These are phyloP conservation scores for Sinocyclocheilus grahami DNA, from an alignment of 2,113 vertebrate species.

Conservation along the genomic window DNA sequence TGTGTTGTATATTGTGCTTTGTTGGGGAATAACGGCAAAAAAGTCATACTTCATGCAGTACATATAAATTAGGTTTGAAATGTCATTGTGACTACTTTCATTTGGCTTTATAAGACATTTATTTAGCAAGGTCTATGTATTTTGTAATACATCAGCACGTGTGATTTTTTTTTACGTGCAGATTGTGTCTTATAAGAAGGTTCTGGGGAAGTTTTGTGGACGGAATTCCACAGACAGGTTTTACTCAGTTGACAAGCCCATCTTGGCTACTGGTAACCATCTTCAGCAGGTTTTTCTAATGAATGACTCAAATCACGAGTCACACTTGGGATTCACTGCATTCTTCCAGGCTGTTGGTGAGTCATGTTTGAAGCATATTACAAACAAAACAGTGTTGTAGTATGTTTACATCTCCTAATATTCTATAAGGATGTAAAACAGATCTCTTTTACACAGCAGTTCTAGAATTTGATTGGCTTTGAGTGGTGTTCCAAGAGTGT, in stretches of 20 bases:
- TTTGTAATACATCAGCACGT: background rate
- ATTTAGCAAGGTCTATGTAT: background rate
- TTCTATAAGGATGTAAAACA: background rate
- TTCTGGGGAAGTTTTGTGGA: slow-evolving; percentile 86
- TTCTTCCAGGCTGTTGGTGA: slow-evolving; percentile 87
- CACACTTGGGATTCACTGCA: slow-evolving; percentile 81
- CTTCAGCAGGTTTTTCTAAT: slow-evolving; percentile 83
- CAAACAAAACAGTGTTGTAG: background rate
- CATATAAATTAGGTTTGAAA: background rate
- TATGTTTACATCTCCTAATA: background rate
- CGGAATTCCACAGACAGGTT: slow-evolving; percentile 74
- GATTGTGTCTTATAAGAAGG: slow-evolving; percentile 80
- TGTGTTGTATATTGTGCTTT: background rate
- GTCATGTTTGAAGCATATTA: background rate
- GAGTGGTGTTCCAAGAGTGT: background rate
- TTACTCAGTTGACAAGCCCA: slow-evolving; percentile 76
- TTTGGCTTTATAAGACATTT: background rate
- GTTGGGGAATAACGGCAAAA: background rate
- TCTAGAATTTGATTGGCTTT: background rate
- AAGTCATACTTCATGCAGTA: background rate
- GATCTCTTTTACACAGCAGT: background rate
- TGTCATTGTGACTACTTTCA: background rate
- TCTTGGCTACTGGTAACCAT: slow-evolving; percentile 80
- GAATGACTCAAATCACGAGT: slow-evolving; percentile 84
- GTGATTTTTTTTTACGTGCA: slow-evolving; percentile 55